Evolutionary conservation across 2,113 vertebrate genomes (phyloP).

Genomic region (Etheostoma cragini): DNA sequence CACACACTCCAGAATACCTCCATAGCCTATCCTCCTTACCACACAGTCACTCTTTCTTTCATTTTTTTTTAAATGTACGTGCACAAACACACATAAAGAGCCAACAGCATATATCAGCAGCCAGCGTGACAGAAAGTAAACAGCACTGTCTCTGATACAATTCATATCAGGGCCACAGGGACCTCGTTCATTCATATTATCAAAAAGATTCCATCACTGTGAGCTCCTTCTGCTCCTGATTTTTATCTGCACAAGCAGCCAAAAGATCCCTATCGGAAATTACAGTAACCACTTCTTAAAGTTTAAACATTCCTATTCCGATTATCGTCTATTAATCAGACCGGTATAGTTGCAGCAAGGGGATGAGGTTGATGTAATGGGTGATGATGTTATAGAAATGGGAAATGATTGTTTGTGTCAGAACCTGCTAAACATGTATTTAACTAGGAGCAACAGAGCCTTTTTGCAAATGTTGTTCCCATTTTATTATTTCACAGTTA

Average conservation of each 20-base stretch:
- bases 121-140: no score
- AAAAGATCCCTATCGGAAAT: slow-evolving; percentile 43
- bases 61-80: no score
- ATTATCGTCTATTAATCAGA: slow-evolving; percentile 9
- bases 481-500: not conserved
- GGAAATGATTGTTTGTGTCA: not conserved
- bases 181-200: slow-evolving; percentile 52
- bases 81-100: no score
- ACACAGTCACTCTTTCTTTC: no score
- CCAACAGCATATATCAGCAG: no score
- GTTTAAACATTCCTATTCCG: not conserved
- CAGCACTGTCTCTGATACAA: no score
- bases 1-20: no score
- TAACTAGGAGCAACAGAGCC: not conserved
- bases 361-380: not conserved
- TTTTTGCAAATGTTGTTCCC: not conserved
- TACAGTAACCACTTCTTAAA: not conserved
- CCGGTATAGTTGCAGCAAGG: not conserved
- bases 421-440: not conserved
- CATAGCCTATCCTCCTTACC: no score
- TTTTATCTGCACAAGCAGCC: slow-evolving; percentile 49
- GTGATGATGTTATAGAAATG: not conserved
- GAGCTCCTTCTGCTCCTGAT: slow-evolving; percentile 53
- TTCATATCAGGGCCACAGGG: no score
- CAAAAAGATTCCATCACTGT: slow-evolving; percentile 50